Conservation (phyloP, 1,140 invertebrate species). For the Limonius californicus region DNA sequence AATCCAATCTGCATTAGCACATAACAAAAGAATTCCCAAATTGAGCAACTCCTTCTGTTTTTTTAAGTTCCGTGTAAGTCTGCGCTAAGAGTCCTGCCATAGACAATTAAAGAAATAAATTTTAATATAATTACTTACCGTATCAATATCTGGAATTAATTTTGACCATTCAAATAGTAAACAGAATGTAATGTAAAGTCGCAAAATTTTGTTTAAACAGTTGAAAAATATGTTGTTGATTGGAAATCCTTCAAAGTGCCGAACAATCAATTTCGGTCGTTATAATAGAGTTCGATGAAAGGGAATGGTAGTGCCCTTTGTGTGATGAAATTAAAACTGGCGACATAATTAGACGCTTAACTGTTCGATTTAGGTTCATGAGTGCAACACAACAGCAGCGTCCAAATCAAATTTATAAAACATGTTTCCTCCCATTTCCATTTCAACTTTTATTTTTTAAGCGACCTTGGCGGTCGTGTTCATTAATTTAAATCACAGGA, state of each 20-base stretch:
- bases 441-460: no score
- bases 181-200: no score
- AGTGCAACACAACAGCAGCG: background rate
- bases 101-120: no score
- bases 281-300: slow-evolving; percentile 8
- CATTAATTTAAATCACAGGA: no score
- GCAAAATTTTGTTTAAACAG: background rate
- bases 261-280: slow-evolving; percentile 3
- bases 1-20: background rate
- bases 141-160: no score
- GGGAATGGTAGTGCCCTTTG: slow-evolving; percentile 10
- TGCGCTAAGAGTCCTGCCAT: no score
- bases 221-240: slow-evolving; percentile 5
- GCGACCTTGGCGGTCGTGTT: no score
- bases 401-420: slow-evolving; percentile 7
- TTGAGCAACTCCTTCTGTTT: no score
- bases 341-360: slow-evolving; percentile 13
- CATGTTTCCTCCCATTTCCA: background rate
- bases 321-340: slow-evolving; percentile 15
- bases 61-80: no score
- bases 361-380: slow-evolving; percentile 12
- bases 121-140: no score
- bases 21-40: no score
- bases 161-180: no score
- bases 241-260: background rate